Conservation (phyloP, 2,113 vertebrate genomes). For the Tonatia bakeri region DNA sequence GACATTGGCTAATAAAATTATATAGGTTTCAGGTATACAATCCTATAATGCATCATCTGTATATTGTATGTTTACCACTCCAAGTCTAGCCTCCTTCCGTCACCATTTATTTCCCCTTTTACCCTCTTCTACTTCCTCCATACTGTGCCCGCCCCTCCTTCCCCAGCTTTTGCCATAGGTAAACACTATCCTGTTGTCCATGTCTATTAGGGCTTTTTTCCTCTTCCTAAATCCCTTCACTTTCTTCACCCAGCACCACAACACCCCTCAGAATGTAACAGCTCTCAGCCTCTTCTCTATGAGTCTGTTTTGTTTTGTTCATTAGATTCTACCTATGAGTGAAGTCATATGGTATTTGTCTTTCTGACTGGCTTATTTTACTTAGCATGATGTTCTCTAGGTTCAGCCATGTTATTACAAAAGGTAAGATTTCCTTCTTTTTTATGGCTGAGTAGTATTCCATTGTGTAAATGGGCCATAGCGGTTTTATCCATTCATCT, state of each 20-base stretch:
- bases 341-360: background rate
- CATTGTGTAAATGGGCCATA: background rate
- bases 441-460: background rate
- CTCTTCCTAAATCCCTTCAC: background rate
- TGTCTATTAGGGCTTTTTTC: background rate
- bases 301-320: background rate
- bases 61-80: background rate
- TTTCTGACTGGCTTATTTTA: background rate
- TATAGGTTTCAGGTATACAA: background rate
- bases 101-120: background rate
- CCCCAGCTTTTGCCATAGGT: background rate
- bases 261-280: background rate
- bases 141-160: fast-evolving
- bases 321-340: background rate
- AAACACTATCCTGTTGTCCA: background rate
- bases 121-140: background rate
- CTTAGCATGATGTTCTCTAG: background rate
- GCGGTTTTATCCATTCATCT: background rate
- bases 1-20: background rate
- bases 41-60: background rate
- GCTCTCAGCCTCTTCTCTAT: background rate
- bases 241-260: background rate
- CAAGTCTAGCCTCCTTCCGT: background rate
- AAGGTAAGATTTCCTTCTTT: background rate
- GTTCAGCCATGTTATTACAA: background rate